A percentile compares a stretch with the other conserved stretches of the same genome.
Evolutionary conservation across 2,888 invertebrate species (phyloP).

Genomic region (Panopea generosa): DNA sequence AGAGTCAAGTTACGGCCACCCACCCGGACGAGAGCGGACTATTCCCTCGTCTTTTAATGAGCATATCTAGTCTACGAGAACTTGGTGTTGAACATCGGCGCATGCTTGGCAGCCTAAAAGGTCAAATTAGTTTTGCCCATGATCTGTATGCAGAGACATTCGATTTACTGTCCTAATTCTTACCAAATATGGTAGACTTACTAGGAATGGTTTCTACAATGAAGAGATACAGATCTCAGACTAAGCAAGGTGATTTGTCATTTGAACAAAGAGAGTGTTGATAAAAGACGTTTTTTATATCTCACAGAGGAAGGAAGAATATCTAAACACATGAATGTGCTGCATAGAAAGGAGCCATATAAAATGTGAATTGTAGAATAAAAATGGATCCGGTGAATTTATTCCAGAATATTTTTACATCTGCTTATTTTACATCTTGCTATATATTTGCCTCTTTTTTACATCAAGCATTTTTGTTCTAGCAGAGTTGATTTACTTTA

Average conservation of each 20-base stretch:
- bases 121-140: conserved; percentile 81
- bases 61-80: conserved; percentile 84
- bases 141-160: conserved; percentile 83
- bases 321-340: background rate
- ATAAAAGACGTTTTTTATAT: conserved; percentile 1
- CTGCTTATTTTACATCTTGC: conserved; percentile 12
- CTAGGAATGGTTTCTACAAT: background rate
- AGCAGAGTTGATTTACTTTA: background rate
- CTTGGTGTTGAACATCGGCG: conserved; percentile 84
- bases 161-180: conserved; percentile 76
- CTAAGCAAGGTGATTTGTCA: background rate
- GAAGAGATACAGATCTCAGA: background rate
- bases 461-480: conserved; percentile 6
- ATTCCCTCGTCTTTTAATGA: conserved; percentile 84
- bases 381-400: conserved; percentile 7
- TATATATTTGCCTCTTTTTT: conserved; percentile 11
- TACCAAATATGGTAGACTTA: too few species aligned
- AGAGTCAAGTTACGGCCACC: conserved; percentile 78
- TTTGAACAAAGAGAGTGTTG: conserved; percentile 7
- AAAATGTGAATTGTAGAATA: too few species aligned
- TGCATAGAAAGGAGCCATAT: too few species aligned
- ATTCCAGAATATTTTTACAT: conserved; percentile 16
- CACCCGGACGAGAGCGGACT: conserved; percentile 81
- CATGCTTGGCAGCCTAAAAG: conserved; percentile 81
- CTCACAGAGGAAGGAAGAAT: background rate